Percentiles rank a stretch among this genome's conserved stretches.
Evolutionary conservation across 37 sponge, comb jelly and placozoan genomes (phyloP).

Genomic region (Beroe ovata): DNA sequence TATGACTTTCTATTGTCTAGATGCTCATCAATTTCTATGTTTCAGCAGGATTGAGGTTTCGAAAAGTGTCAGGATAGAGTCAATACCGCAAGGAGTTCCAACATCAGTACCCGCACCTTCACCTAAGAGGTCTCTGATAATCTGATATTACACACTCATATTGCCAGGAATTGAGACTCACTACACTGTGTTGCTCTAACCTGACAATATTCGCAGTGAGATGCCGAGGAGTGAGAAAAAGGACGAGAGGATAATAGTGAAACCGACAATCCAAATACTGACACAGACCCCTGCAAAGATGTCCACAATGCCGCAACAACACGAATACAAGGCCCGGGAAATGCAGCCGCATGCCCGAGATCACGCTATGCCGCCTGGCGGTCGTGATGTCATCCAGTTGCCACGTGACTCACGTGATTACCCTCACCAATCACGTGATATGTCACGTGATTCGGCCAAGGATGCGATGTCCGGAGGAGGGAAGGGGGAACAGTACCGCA

Average conservation of each 20-base stretch:
- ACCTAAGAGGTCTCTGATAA: background rate
- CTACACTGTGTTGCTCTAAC: too few relatives aligned
- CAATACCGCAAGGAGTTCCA: constrained; percentile 48
- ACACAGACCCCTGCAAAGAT: constrained; percentile 32
- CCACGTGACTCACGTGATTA: constrained; percentile 23
- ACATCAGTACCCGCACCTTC: background rate
- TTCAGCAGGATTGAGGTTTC: constrained; percentile 30
- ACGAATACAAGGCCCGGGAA: background rate
- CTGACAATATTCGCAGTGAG: background rate
- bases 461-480: background rate
- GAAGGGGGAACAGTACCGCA: background rate
- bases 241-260: constrained; percentile 5
- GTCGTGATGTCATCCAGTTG: background rate
- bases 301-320: background rate
- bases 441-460: background rate
- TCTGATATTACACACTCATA: background rate
- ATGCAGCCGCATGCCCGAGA: background rate
- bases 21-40: too few relatives aligned
- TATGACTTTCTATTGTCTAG: too few relatives aligned
- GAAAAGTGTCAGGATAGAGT: constrained; percentile 48
- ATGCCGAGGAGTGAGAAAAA: constrained; percentile 13
- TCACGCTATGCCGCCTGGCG: background rate
- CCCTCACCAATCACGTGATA: background rate
- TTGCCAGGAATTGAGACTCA: too few relatives aligned
- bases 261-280: constrained; percentile 63